Conservation (phyloP, 2,113 vertebrate genomes). For the Butastur rufipennis region DNA sequence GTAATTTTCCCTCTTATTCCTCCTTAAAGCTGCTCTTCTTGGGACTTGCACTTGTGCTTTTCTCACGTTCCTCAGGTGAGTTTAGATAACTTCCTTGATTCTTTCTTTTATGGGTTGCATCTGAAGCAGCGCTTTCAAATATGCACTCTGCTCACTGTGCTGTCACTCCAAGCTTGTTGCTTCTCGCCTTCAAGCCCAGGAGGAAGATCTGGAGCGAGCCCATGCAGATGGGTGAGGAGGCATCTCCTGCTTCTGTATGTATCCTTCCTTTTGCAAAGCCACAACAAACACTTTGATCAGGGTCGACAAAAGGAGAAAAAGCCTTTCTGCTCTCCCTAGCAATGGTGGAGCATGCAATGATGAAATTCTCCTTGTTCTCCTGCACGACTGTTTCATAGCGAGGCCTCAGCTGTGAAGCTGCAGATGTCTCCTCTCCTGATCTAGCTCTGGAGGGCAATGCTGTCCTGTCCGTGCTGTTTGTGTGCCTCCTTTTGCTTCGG, state of each 20-base stretch:
- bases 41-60: neutral
- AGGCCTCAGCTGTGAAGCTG: neutral
- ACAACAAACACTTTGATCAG: accelerated
- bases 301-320: neutral
- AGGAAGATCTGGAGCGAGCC: neutral
- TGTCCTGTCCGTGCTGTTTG: neutral
- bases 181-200: neutral
- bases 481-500: neutral
- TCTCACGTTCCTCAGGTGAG: neutral
- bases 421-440: neutral
- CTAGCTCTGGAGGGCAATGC: neutral
- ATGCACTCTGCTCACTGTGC: accelerated
- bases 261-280: neutral
- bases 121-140: neutral
- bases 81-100: neutral
- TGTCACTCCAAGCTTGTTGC: neutral
- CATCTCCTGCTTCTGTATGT: neutral
- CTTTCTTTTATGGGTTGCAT: neutral
- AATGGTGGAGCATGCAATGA: accelerated
- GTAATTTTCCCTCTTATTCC: neutral
- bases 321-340: neutral
- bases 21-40: neutral
- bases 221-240: neutral
- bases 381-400: accelerated
- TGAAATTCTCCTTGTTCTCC: neutral